A percentile compares a stretch with the other conserved stretches of the same genome.
phyloP scores from a whole-genome alignment of 64 coral and sea anemone species.

The Orbicella faveolata region DNA sequence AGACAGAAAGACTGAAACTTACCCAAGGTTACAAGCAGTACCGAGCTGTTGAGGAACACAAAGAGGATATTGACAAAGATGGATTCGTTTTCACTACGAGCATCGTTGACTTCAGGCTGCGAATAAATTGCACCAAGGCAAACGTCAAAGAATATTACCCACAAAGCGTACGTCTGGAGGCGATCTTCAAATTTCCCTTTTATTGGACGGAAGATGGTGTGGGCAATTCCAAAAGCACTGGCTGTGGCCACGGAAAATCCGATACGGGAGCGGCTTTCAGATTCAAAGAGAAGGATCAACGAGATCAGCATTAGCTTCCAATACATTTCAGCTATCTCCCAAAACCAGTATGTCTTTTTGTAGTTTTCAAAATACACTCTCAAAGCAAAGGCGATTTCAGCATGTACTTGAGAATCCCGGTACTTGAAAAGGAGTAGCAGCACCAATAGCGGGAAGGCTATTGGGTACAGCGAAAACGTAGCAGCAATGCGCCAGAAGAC shows the following conservation, averaged over 20 bases:
- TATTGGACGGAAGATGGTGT: conserved; percentile 6
- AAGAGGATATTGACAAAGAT: not conserved
- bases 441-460: conserved; percentile 65
- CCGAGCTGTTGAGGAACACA: not conserved
- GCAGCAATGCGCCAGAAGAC: conserved; percentile 49
- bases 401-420: not conserved
- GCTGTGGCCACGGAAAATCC: not conserved
- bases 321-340: conserved; percentile 15
- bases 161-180: not conserved
- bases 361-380: conserved; percentile 23
- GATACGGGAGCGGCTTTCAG: not conserved
- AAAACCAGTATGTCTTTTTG: conserved; percentile 2
- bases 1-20: not conserved
- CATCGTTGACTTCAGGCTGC: not conserved
- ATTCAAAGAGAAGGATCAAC: not conserved
- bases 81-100: not conserved
- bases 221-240: conserved; percentile 1
- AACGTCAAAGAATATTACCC: conserved; percentile 10
- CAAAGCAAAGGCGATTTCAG: not conserved
- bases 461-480: conserved; percentile 53
- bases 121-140: not conserved
- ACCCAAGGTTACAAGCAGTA: not conserved
- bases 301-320: not conserved
- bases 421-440: conserved; percentile 66
- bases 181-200: conserved; percentile 7